Conservation (phyloP, 2,888 invertebrate species). For the Sepioteuthis lessoniana region DNA sequence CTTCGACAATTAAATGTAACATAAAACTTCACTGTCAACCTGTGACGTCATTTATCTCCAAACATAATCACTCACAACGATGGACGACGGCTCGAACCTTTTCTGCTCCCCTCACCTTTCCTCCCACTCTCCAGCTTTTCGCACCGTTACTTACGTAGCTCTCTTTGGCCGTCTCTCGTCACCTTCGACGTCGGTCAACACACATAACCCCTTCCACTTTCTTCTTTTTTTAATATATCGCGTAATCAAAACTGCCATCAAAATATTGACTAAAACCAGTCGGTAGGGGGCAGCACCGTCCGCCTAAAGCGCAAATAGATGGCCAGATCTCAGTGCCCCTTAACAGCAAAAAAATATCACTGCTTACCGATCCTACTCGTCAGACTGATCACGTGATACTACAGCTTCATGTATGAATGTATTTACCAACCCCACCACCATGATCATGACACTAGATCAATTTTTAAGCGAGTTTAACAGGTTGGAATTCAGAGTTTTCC, state of each 20-base stretch:
- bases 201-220: neutral
- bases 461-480: too few species aligned
- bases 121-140: neutral
- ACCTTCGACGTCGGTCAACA: neutral
- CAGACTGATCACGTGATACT: neutral
- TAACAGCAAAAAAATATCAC: neutral
- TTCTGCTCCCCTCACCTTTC: neutral
- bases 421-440: too few species aligned
- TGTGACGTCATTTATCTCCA: neutral
- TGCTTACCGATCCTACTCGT: neutral
- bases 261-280: slow-evolving; percentile 25
- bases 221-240: neutral
- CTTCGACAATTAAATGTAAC: neutral
- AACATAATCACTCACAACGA: neutral
- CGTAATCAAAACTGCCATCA: neutral
- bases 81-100: neutral
- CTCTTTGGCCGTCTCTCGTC: neutral
- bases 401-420: too few species aligned
- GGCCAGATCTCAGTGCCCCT: neutral
- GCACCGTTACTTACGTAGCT: neutral
- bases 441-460: too few species aligned
- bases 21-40: neutral
- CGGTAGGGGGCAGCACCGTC: neutral
- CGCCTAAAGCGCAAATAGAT: neutral
- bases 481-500: too few species aligned